These are phyloP conservation scores for Patella vulgata DNA, from an alignment of 1,140 invertebrate species.

Conservation along the genomic window DNA sequence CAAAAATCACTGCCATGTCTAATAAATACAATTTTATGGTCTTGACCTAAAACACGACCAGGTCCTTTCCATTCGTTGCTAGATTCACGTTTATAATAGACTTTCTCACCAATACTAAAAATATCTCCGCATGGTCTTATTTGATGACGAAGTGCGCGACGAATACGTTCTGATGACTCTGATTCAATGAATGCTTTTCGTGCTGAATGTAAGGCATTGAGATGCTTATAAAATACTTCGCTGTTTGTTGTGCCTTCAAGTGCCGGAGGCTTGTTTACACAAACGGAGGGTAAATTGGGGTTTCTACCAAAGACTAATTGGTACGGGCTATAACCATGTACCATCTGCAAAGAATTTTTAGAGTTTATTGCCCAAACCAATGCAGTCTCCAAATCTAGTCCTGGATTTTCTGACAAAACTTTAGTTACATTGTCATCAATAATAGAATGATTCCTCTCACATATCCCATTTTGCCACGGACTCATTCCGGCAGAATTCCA, in stretches of 20 bases:
- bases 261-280: too few species aligned
- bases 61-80: constrained; percentile 1
- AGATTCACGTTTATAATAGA: constrained; percentile 1
- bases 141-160: neutral
- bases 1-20: neutral
- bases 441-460: constrained; percentile 6
- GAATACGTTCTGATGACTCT: constrained; percentile 2
- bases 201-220: neutral
- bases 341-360: constrained; percentile 2
- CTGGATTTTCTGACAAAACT: neutral
- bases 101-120: neutral
- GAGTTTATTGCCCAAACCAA: constrained; percentile 2
- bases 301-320: too few species aligned
- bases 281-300: too few species aligned
- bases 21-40: constrained; percentile 3
- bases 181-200: neutral
- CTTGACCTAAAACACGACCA: neutral
- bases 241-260: neutral
- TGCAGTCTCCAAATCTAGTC: too few species aligned
- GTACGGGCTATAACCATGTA: too few species aligned
- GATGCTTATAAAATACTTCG: neutral
- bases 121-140: neutral
- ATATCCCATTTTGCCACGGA: constrained; percentile 9
- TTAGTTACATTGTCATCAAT: constrained; percentile 8
- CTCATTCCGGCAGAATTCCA: neutral